Conservation (phyloP, 1,140 invertebrate species). For the Pogonomyrmex californicus region DNA sequence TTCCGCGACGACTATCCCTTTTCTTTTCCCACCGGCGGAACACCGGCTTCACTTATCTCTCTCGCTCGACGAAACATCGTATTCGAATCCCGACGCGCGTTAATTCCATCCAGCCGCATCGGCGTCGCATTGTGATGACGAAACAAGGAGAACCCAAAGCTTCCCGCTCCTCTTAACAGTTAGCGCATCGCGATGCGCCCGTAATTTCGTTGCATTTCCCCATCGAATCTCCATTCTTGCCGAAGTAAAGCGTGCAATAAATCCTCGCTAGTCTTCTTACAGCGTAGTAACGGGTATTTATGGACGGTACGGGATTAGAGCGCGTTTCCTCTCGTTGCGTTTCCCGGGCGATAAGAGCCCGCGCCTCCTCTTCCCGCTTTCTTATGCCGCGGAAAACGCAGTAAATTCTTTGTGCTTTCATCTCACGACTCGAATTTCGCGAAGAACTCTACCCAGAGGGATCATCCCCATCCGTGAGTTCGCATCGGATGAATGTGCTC, state of each 20-base stretch:
- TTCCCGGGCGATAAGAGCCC: constrained; percentile 22
- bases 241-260: constrained; percentile 29
- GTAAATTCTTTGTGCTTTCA: constrained; percentile 53
- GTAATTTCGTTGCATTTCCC: constrained; percentile 35
- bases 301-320: constrained; percentile 22
- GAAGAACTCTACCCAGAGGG: constrained; percentile 31
- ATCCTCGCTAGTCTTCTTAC: constrained; percentile 16
- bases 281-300: constrained; percentile 44
- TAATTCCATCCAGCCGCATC: constrained; percentile 39
- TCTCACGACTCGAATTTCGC: constrained; percentile 42
- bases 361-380: background rate
- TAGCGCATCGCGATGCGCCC: background rate
- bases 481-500: constrained; percentile 37
- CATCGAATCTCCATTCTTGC: constrained; percentile 42
- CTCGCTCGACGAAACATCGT: constrained; percentile 35
- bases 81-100: background rate
- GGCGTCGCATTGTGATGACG: constrained; percentile 9
- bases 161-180: constrained; percentile 15
- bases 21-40: background rate
- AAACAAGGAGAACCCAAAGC: constrained; percentile 14
- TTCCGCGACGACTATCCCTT: background rate
- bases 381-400: constrained; percentile 2
- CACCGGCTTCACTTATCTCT: constrained; percentile 23
- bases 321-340: constrained; percentile 35
- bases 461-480: constrained; percentile 34